phyloP scores from a whole-genome alignment of 2,113 vertebrate species.

The Passer domesticus region DNA sequence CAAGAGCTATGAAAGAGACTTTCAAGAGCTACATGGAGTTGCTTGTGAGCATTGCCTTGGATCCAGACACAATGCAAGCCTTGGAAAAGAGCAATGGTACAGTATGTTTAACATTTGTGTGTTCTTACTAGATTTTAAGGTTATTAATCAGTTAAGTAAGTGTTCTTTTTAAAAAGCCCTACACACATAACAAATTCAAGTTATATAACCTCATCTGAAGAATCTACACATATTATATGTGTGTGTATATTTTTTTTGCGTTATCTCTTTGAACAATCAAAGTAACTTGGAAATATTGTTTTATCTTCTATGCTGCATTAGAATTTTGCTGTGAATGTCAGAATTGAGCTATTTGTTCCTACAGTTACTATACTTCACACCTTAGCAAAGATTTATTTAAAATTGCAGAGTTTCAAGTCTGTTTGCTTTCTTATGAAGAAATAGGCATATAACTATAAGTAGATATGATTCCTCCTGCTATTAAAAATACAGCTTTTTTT shows the following conservation, averaged over 20 bases:
- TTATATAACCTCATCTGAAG: neutral
- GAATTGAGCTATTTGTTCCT: neutral
- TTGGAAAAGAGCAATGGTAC: slow-evolving; percentile 92
- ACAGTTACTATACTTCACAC: neutral
- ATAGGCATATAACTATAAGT: neutral
- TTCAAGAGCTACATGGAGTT: slow-evolving; percentile 96
- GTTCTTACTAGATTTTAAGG: neutral
- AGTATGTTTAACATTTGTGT: slow-evolving; percentile 44
- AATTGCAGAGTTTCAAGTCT: neutral
- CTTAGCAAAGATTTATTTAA: neutral
- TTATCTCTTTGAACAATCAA: neutral
- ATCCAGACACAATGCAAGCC: slow-evolving; percentile 88
- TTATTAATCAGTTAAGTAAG: neutral
- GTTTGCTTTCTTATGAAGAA: neutral
- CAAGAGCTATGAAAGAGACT: slow-evolving; percentile 96
- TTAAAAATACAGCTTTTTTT: neutral
- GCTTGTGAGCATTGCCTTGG: slow-evolving; percentile 90
- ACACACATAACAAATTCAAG: neutral
- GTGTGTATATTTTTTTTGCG: accelerated
- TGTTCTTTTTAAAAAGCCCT: neutral
- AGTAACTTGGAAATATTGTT: neutral
- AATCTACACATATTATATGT: accelerated
- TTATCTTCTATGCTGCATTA: neutral
- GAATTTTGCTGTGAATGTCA: neutral
- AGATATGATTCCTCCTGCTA: neutral